Conservation (phyloP, 1,140 invertebrate species). For the Drosophila navojoa region DNA sequence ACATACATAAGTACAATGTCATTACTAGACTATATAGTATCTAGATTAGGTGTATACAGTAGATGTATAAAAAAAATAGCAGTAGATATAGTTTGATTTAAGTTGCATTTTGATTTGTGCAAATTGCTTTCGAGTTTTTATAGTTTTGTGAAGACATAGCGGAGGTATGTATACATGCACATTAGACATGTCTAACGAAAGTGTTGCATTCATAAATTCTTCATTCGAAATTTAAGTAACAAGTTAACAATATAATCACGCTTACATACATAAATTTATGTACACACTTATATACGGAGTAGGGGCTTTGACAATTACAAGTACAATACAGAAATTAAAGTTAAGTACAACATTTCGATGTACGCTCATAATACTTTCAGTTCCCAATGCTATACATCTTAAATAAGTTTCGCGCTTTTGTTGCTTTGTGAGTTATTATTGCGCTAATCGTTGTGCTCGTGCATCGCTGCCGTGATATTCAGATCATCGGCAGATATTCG, state of each 20-base stretch:
- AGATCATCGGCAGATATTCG: conserved; percentile 48
- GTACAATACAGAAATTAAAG: conserved; percentile 51
- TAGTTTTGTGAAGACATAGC: conserved; percentile 66
- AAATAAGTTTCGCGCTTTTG: conserved; percentile 19
- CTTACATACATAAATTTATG: conserved; percentile 16
- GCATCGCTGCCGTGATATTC: conserved; percentile 47
- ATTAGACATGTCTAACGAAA: conserved; percentile 19
- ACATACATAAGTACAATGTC: conserved; percentile 53
- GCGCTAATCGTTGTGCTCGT: conserved; percentile 50
- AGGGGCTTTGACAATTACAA: conserved; percentile 17
- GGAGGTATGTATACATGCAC: conserved; percentile 23
- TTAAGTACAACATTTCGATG: conserved; percentile 61
- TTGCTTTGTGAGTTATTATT: conserved; percentile 6
- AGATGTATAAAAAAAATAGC: conserved; percentile 49
- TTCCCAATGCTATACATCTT: conserved; percentile 48
- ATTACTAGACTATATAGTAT: conserved; percentile 30
- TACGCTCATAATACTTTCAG: conserved; percentile 72
- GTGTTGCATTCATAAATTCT: conserved; percentile 40
- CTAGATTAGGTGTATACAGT: conserved; percentile 23
- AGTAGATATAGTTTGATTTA: conserved; percentile 47
- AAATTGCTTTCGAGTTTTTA: conserved; percentile 54
- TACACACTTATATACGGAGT: conserved; percentile 27
- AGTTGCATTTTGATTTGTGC: conserved; percentile 57
- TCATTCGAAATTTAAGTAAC: conserved; percentile 24
- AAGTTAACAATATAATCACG: conserved; percentile 30